These are phyloP conservation scores for Archaeoteleia sp. DNA, from an alignment of 2,888 invertebrate genomes.

Conservation along the genomic window DNA sequence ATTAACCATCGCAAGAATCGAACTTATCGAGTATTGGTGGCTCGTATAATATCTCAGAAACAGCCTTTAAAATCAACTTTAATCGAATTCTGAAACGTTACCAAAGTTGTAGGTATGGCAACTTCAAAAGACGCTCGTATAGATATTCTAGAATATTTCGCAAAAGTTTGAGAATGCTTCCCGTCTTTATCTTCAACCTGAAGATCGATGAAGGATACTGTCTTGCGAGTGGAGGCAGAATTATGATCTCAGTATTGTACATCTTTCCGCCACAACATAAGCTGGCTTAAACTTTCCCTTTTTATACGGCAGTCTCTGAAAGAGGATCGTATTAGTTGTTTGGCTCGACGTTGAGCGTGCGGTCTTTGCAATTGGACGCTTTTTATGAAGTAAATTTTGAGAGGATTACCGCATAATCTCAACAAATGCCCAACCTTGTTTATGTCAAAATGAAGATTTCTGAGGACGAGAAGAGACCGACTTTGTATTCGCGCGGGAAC, in stretches of 20 bases:
- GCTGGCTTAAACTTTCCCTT: slow-evolving; percentile 40
- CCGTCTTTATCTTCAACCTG: slow-evolving; percentile 6
- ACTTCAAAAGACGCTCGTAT: no score
- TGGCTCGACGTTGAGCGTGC: slow-evolving; percentile 34
- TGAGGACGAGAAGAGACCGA: no score
- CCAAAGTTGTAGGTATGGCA: no score
- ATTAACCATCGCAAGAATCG: no score
- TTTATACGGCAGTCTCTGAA: slow-evolving; percentile 29
- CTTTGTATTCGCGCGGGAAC: no score
- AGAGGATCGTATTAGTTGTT: slow-evolving; percentile 46
- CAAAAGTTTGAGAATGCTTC: slow-evolving; percentile 4
- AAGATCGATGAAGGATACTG: slow-evolving; percentile 27
- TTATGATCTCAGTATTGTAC: slow-evolving; percentile 26
- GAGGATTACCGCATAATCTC: slow-evolving; percentile 41
- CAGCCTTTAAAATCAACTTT: no score
- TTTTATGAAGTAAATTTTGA: slow-evolving; percentile 48
- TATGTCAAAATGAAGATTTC: slow-evolving; percentile 33
- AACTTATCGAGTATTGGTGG: no score
- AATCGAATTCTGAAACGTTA: no score
- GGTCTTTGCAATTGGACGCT: slow-evolving; percentile 37
- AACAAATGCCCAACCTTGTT: slow-evolving; percentile 38
- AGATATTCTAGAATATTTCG: not conserved
- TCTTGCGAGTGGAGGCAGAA: slow-evolving; percentile 27
- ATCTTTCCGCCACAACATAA: slow-evolving; percentile 39
- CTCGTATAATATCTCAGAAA: no score